Base-by-base conservation (phyloP, 2,113 vertebrate genomes). In the Otis tarda region DNA sequence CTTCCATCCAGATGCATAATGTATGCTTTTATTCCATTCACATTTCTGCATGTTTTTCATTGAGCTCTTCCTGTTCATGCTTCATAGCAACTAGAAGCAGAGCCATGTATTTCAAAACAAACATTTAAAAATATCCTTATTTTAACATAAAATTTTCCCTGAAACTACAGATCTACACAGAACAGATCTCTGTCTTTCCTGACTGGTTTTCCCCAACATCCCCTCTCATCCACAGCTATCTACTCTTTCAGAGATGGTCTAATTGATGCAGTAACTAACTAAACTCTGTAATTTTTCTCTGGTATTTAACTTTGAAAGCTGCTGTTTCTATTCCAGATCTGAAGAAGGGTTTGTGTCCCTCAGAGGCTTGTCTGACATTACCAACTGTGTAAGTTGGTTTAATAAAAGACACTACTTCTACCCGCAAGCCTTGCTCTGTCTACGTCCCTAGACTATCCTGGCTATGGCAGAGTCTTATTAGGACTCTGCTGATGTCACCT, bases 321-420 rank as follows among this genome's bases (percentile, higher is more conserved):
- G 57, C 75, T 91, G 41, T 84, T 94, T 93, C 64, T 94, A 1
- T 82, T 91, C 84, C 80, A 93, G 64, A 78, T 81, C 64, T 84
- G 77, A 87, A 89, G 73, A 89, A 91, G 73, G 45, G 47, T 18
- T 63, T 94, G 25, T 78, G 41, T 80, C 45, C 57, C 85, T 90
- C 82, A 67, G 23, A 87, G 92, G 37, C 35, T 92, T 90, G 27
- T 73, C 67, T 92, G 70, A 1, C 83, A 80, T 83, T 92, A 80
- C 59, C 79, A 57, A 4, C 41, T 59, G 12, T 80, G 1, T 77
- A 49, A 61, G 6, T n/a, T 87, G 31, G 19, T 64, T 90, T 86
- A 88, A 85, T 60, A 83, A 76, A 92, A 93, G 55, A 14, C 30
- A 20, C 15, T 84, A 11, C 60, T 89, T 61, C 52, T 75, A 18